Evolutionary conservation across 1,140 invertebrate species (phyloP).

Genomic region (Drosophila lowei): DNA sequence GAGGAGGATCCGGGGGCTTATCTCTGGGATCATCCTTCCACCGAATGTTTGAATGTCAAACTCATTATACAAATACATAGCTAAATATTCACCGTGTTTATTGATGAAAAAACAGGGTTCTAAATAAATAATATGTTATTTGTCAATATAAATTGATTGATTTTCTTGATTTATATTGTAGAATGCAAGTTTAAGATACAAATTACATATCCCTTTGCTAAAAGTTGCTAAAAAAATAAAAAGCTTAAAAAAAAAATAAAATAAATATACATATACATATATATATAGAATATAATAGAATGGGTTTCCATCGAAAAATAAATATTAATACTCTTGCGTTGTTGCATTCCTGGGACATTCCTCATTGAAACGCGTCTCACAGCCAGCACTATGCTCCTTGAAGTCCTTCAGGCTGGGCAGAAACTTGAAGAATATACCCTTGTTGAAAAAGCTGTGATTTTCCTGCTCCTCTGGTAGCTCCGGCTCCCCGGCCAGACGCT

Average conservation of each 20-base stretch:
- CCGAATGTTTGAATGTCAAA: constrained; percentile 22
- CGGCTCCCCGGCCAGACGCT: constrained; percentile 62
- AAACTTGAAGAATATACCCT: constrained; percentile 84
- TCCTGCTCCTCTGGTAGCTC: constrained; percentile 57
- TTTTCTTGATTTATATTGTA: too few relatives aligned
- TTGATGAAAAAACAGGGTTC: constrained; percentile 28
- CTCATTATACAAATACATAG: constrained; percentile 40
- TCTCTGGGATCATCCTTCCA: constrained; percentile 47
- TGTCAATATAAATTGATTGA: too few relatives aligned
- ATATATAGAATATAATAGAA: not conserved
- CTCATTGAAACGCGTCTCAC: constrained; percentile 86
- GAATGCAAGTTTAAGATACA: too few relatives aligned
- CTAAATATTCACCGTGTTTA: constrained; percentile 40
- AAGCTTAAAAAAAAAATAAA: too few relatives aligned
- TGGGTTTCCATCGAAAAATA: not conserved
- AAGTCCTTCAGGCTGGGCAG: constrained; percentile 87
- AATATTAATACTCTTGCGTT: constrained; percentile 4
- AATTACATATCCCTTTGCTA: too few relatives aligned
- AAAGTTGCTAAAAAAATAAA: too few relatives aligned
- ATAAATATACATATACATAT: too few relatives aligned
- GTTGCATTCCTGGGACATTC: constrained; percentile 72
- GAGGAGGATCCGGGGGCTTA: constrained; percentile 25
- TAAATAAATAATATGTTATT: not conserved
- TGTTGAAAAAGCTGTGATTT: constrained; percentile 73
- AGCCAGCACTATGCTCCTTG: constrained; percentile 85